Base-by-base conservation (phyloP, 1,140 invertebrate species). In the Aphelenchoides fujianensis region DNA sequence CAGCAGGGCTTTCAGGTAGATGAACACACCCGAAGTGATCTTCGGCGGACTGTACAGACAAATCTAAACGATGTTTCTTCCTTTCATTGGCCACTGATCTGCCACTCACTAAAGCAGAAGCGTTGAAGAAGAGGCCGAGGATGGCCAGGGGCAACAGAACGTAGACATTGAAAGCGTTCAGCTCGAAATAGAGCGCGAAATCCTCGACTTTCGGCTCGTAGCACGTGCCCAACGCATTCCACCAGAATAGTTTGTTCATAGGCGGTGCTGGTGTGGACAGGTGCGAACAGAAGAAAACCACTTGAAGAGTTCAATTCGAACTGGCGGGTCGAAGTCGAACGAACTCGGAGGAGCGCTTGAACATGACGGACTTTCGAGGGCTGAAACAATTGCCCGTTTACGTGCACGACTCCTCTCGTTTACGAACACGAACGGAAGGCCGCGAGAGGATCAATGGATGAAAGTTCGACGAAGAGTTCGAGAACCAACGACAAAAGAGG, bases 11-110 rank as follows among this genome's bases (percentile, higher is more conserved):
- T 84, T 83, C 36, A 83, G 70, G 54, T 83, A 83, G 52, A 83
- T 70, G 71, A 83, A 83, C n/a, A 84, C 82, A 7, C 82, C 82
- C 7, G 82, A 83, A 36, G 81, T 83, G 34, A 83, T 83, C 63
- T 81, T 84, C 5, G 82, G 81, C 9, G 82, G 82, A 55, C 76
- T 76, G 67, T 82, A 84, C 3, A 83, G 67, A 63, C 80, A 83
- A 27, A 83, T 74, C 80, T 81, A 27, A 75, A 80, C 36, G 23
- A n/a, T n/a, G n/a, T n/a, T n/a, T n/a, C n/a, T n/a, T n/a, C n/a
- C 34, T 68, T 68, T 68, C 23, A 59, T 59, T 5, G 5, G 34
- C 7, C 28, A 19, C 55, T 7, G 3, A 1, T 23, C 66, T 12
- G 52, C 36, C 16, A 68, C 78, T 71, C 63, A 81, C 79, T 68